These are phyloP conservation scores for Brachionus rotundiformis DNA, from an alignment of 1,140 invertebrate genomes.

Conservation along the genomic window DNA sequence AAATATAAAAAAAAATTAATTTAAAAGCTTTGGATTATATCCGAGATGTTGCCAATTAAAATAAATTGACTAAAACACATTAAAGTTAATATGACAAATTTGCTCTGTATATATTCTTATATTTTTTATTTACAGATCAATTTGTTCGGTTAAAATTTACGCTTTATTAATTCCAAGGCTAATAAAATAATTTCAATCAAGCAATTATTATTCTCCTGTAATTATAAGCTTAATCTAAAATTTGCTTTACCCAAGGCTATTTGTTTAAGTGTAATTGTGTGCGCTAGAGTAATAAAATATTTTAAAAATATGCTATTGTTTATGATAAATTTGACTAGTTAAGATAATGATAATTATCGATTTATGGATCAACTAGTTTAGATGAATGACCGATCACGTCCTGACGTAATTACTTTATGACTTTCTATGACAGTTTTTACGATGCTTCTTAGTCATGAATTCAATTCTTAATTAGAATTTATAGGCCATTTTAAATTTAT, in stretches of 20 bases:
- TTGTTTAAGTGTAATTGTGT: slow-evolving; percentile 3
- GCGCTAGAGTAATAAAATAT: slow-evolving; percentile 15
- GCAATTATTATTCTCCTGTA: neutral
- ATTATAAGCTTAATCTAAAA: slow-evolving; percentile 10
- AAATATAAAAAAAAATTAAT: neutral
- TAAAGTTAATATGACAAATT: neutral
- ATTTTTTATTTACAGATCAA: neutral
- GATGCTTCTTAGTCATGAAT: neutral
- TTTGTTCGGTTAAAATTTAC: slow-evolving; percentile 9
- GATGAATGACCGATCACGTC: neutral
- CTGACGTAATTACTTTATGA: neutral
- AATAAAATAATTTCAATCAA: slow-evolving; percentile 6
- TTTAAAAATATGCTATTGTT: slow-evolving; percentile 4
- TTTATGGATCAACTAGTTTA: neutral
- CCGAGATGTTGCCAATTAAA: neutral
- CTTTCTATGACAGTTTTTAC: neutral
- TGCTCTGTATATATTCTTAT: too few species aligned
- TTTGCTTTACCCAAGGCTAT: neutral
- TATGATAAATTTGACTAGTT: neutral
- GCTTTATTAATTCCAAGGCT: slow-evolving; percentile 36
- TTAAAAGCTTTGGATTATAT: neutral
- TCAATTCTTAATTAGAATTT: too few species aligned
- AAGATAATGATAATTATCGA: slow-evolving; percentile 8
- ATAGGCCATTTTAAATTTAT: too few species aligned
- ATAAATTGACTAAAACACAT: too few species aligned